Percentiles rank a stretch among this genome's conserved stretches.
These are phyloP conservation scores for Hiodon alosoides DNA, from an alignment of 2,113 vertebrate genomes.

Conservation along the genomic window DNA sequence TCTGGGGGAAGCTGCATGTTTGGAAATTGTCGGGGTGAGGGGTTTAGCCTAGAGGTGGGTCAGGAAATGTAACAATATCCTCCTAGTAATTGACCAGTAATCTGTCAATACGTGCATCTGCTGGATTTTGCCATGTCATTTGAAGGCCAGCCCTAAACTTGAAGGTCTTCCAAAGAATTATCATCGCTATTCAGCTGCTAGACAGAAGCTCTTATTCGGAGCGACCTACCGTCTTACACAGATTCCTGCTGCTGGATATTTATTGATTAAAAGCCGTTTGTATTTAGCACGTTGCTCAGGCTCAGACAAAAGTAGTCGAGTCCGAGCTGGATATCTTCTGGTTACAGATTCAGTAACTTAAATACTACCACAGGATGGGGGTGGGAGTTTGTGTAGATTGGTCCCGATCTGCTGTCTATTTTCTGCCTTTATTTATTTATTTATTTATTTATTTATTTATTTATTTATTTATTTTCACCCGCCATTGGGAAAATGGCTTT, in stretches of 20 bases:
- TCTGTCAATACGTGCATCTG: not conserved
- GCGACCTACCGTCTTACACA: no score
- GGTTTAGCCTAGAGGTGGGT: conserved; percentile 53
- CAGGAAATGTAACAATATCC: conserved; percentile 50
- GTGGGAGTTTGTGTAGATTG: not conserved
- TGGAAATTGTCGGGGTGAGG: conserved; percentile 51
- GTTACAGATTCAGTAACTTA: no score
- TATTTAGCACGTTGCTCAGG: no score
- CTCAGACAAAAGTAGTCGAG: not conserved
- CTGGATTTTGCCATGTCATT: not conserved
- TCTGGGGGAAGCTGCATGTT: conserved; percentile 48
- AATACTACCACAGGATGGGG: no score
- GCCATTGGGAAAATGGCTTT: no score
- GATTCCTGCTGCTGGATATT: no score
- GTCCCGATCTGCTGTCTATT: not conserved
- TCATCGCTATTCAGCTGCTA: no score
- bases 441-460: not conserved
- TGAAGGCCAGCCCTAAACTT: not conserved
- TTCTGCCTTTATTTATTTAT: not conserved
- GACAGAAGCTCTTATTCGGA: no score
- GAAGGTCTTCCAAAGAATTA: not conserved
- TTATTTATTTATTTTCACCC: no score
- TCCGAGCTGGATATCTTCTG: no score
- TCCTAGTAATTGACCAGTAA: conserved; percentile 42
- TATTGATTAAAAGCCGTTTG: no score